Conservation (phyloP, 2,888 invertebrate genomes). For the Mechanitis mazaeus region DNA sequence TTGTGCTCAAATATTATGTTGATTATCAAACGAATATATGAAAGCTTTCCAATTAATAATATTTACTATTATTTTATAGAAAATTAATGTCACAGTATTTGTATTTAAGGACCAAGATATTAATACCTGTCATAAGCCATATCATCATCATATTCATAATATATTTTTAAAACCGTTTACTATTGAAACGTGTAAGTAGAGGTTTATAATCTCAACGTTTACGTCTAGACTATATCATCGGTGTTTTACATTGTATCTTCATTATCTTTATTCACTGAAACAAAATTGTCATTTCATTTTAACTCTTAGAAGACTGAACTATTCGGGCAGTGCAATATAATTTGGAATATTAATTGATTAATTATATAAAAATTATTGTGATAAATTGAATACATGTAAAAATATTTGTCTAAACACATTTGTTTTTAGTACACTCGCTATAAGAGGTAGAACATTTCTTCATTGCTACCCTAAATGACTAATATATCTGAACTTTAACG, state of each 20-base stretch:
- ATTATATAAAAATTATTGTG: conserved; percentile 6
- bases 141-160: conserved; percentile 40
- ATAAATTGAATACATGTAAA: conserved; percentile 1
- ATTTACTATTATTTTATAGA: too few relatives aligned
- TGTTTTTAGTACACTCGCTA: too few relatives aligned
- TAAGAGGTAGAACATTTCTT: too few relatives aligned
- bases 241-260: conserved; percentile 11
- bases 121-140: conserved; percentile 52
- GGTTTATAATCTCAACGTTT: conserved; percentile 21
- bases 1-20: too few relatives aligned
- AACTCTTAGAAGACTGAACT: conserved; percentile 58
- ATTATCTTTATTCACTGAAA: conserved; percentile 29
- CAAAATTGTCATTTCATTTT: conserved; percentile 26
- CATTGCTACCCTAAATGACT: too few relatives aligned
- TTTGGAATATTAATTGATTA: conserved; percentile 8
- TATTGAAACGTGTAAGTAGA: conserved; percentile 20
- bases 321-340: conserved; percentile 69
- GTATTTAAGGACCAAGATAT: conserved; percentile 63
- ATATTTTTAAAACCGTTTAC: conserved; percentile 29
- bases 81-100: conserved; percentile 37
- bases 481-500: too few relatives aligned
- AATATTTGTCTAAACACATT: not conserved
- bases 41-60: too few relatives aligned
- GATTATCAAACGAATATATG: too few relatives aligned
- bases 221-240: not conserved